Evolutionary conservation across 2,797 vertebrate genomes (phyloP), one percentile per base, ranked within the genome.

Genomic region (Pristis pectinata): DNA sequence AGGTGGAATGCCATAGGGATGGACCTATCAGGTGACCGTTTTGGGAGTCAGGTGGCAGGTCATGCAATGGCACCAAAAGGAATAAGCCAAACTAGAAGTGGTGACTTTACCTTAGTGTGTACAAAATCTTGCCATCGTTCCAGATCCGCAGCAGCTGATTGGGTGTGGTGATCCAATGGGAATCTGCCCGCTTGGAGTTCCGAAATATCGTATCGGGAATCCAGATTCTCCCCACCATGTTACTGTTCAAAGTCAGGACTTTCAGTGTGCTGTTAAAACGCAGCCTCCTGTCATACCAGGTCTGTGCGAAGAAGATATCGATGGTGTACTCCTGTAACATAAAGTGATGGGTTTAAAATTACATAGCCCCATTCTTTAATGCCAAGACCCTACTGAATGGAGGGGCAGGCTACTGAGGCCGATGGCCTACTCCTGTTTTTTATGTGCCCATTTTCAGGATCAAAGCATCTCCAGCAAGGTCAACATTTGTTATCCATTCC

Each of bases 221-320:
- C 97, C 97, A 98, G 94, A 98, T 96, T 95, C 96, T 96, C 96
- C 96, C 97, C 96, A 97, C 97, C 97, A 97, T 95, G 95, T 97
- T 97, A 95, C 97, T 97, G 95, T 96, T 97, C 74, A 98, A 96
- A 0, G 97, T 97, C 74, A 98, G 96, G 3, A 96, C 97, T 95
- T 97, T 97, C 95, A 97, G 94, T 67, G 96, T 97, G 95, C 96
- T 96, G 95, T 97, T 97, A 95, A 97, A 97, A 56, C 96, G 95
- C 94, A 98, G 97, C 70, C 96, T 97, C 70, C 97, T 97, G 94
- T 98, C 97, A n/a, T 97, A 97, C 97, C 97, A 98, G 0, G 96
- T 97, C 95, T 98, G 97, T 79, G 95, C 96, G 94, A 98, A 97
- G 95, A 97, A 97, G 96, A 98, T 96, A 94, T 98, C 97, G 64